A percentile compares a stretch with the other conserved stretches of the same genome.
Conservation (phyloP, 2,797 vertebrate species). For the Phoebastria nigripes region DNA sequence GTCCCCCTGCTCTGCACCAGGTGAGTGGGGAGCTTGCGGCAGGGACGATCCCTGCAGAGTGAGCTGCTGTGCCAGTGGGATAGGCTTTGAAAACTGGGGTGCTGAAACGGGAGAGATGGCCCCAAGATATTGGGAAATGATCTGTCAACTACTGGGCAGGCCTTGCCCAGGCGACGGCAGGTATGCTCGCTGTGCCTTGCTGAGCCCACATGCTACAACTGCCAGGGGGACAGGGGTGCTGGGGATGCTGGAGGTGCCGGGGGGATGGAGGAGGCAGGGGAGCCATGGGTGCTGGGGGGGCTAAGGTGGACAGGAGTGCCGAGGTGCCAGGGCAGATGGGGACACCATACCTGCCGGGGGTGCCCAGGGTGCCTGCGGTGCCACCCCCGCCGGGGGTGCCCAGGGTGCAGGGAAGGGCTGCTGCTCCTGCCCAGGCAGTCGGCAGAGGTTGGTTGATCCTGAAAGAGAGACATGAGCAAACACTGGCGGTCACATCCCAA, state of each 20-base stretch:
- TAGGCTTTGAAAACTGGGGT: no score
- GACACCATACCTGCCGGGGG: not conserved
- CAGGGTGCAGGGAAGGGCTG: no score
- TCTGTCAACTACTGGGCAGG: not conserved
- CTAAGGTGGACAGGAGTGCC: accelerated
- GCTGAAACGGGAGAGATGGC: accelerated
- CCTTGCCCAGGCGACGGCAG: not conserved
- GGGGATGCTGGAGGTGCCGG: not conserved
- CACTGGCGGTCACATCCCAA: accelerated
- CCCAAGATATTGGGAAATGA: accelerated
- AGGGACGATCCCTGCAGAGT: accelerated
- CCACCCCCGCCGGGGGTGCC: not conserved
- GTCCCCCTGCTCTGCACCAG: not conserved
- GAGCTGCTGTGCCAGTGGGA: not conserved
- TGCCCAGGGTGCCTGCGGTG: not conserved
- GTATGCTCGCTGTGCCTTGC: no score
- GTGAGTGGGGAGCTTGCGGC: not conserved
- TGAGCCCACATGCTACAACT: not conserved
- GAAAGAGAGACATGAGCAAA: not conserved
- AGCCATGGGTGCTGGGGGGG: not conserved
- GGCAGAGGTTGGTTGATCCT: not conserved
- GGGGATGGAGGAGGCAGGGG: not conserved
- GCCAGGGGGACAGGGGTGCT: not conserved
- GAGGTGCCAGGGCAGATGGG: not conserved
- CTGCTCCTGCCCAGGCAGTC: not conserved